Conservation (phyloP, 2,797 vertebrate species). For the Alca torda region DNA sequence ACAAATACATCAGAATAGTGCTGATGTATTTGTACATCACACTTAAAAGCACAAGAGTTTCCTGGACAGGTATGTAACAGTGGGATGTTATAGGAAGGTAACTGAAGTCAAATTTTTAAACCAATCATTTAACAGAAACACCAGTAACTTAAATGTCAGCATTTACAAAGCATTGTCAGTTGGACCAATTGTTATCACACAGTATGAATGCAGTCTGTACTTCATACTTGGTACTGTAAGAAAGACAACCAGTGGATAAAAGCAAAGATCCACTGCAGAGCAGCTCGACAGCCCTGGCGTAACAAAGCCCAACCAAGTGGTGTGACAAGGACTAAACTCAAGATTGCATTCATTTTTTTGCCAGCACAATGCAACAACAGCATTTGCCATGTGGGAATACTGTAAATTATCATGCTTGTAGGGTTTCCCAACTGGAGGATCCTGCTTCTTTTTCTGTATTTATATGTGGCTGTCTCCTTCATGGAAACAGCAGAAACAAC, state of each 20-base stretch:
- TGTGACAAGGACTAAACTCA: not conserved
- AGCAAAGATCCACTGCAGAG: not conserved
- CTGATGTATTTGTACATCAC: not conserved
- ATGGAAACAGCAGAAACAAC: not conserved
- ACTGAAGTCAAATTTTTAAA: not conserved
- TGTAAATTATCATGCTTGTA: not conserved
- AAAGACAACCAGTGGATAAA: not conserved
- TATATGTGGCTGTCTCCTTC: not conserved
- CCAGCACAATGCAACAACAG: not conserved
- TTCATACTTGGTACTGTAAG: not conserved
- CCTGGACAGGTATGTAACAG: accelerated
- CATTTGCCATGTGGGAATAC: not conserved
- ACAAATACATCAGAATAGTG: not conserved
- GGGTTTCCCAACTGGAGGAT: not conserved
- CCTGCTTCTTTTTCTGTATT: not conserved
- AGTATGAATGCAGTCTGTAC: not conserved
- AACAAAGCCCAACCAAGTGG: not conserved
- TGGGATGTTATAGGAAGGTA: not conserved
- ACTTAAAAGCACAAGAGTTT: not conserved
- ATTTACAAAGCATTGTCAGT: not conserved
- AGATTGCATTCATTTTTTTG: not conserved
- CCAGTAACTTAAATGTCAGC: not conserved
- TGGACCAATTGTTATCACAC: not conserved
- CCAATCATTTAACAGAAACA: not conserved
- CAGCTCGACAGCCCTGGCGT: not conserved